A percentile compares a stretch with the other conserved stretches of the same genome.
phyloP scores from a whole-genome alignment of 2,113 vertebrate genomes.

The Daboia siamensis region DNA sequence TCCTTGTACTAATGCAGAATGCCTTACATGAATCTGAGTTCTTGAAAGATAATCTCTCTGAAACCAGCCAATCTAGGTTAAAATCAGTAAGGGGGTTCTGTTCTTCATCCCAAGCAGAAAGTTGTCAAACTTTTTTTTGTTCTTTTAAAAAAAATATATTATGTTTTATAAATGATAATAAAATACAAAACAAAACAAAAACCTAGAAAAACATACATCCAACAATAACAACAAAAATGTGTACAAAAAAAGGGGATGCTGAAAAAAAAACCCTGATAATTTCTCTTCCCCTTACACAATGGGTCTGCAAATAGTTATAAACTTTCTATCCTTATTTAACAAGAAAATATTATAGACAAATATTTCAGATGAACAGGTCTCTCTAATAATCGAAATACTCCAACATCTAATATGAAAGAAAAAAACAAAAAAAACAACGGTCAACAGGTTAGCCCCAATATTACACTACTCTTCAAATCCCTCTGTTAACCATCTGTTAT shows the following conservation, averaged over 20 bases:
- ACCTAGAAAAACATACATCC: neutral
- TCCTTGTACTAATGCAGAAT: neutral
- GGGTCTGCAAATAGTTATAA: neutral
- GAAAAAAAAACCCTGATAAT: neutral
- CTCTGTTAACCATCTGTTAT: neutral
- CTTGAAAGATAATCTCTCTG: neutral
- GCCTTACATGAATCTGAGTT: neutral
- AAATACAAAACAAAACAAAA: neutral
- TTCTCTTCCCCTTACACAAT: neutral
- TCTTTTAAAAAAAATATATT: neutral
- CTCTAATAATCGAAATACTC: neutral
- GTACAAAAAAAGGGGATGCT: neutral
- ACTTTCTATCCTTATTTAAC: neutral
- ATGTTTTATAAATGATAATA: neutral
- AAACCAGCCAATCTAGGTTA: neutral
- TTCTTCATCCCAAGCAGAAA: neutral
- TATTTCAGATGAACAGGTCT: neutral
- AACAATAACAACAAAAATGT: neutral
- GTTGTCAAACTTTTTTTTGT: neutral
- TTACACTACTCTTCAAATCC: neutral
- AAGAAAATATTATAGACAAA: neutral
- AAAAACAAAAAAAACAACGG: neutral
- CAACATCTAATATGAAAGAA: neutral
- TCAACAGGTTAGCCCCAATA: neutral
- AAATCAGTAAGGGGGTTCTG: neutral